These are phyloP conservation scores for Lepetodrilus schrolli DNA, from an alignment of 2,888 invertebrate species.

Conservation along the genomic window DNA sequence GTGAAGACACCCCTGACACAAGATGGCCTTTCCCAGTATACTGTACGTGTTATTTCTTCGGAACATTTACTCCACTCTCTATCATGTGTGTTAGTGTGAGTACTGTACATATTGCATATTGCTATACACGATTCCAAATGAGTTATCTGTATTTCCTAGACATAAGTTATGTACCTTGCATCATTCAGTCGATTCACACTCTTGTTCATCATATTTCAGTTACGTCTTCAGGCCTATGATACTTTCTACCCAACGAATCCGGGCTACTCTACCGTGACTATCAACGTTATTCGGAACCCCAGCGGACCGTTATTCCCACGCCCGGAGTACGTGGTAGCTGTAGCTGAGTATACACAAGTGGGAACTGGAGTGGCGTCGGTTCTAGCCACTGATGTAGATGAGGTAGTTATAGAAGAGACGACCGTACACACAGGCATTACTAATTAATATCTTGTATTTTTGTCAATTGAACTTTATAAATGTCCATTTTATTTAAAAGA, in stretches of 20 bases:
- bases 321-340: constrained; percentile 44
- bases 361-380: constrained; percentile 50
- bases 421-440: background rate
- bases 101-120: no score
- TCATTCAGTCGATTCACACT: no score
- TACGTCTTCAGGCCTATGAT: constrained; percentile 63
- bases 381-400: constrained; percentile 56
- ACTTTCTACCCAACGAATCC: constrained; percentile 58
- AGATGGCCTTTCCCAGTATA: constrained; percentile 45
- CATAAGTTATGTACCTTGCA: no score
- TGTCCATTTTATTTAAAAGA: no score
- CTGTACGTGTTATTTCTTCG: no score
- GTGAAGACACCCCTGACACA: constrained; percentile 47
- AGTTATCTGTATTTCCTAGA: no score
- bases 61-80: no score
- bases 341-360: constrained; percentile 50
- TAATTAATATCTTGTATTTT: background rate
- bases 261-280: constrained; percentile 51
- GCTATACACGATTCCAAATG: no score
- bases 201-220: no score
- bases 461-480: no score
- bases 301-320: constrained; percentile 82
- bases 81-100: no score
- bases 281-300: constrained; percentile 66
- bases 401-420: constrained; percentile 34